phyloP scores from a whole-genome alignment of 2,113 vertebrate genomes.

The Taxidea taxus region DNA sequence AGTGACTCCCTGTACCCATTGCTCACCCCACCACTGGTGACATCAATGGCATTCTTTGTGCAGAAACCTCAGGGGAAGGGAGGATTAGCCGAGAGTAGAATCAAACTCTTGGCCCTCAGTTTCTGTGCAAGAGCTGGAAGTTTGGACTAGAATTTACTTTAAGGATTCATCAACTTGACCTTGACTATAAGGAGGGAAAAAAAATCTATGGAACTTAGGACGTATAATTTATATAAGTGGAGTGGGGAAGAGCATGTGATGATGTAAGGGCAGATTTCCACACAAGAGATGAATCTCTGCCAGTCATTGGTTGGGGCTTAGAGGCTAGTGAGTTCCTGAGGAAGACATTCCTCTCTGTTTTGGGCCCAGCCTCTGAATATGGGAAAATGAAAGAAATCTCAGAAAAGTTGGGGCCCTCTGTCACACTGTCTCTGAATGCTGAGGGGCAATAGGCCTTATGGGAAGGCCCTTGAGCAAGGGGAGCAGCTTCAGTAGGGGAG shows the following conservation, averaged over 20 bases:
- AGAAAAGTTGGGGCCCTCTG: not conserved
- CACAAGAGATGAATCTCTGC: not conserved
- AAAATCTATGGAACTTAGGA: not conserved
- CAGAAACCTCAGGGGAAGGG: not conserved
- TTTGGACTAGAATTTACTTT: not conserved
- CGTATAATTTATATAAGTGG: rapidly evolving
- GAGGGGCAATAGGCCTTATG: rapidly evolving
- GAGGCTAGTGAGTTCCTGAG: not conserved
- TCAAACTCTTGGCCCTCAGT: not conserved
- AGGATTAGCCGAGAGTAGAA: not conserved
- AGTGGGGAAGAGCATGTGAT: not conserved
- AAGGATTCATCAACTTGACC: not conserved
- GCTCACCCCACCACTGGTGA: not conserved
- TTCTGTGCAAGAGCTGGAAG: not conserved
- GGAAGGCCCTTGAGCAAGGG: too few relatives aligned
- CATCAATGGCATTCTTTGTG: rapidly evolving
- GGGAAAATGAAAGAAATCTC: not conserved
- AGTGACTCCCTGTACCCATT: not conserved
- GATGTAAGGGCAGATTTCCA: not conserved
- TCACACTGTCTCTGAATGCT: not conserved
- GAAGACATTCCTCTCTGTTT: not conserved
- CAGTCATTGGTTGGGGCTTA: not conserved
- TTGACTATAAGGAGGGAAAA: not conserved
- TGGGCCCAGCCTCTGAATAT: not conserved
- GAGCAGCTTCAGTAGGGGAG: not conserved